These are phyloP conservation scores for Crenuchus spilurus DNA, from an alignment of 2,797 vertebrate genomes.

Conservation along the genomic window DNA sequence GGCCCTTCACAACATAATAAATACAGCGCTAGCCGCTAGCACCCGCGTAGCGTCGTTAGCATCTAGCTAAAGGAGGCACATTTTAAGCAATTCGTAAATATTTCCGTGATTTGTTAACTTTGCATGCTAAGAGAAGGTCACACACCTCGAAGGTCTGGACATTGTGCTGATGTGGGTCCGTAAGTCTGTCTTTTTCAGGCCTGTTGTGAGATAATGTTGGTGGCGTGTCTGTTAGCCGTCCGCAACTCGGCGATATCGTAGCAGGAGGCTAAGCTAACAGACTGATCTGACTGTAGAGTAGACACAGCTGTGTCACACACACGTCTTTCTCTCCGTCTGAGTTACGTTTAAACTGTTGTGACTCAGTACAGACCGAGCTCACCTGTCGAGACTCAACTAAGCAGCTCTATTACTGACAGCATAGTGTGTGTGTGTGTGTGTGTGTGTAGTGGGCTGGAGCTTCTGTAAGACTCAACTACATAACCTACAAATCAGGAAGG, in stretches of 20 bases:
- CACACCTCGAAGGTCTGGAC: conserved; percentile 56
- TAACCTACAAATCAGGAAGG: too few relatives aligned
- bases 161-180: conserved; percentile 23
- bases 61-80: not conserved
- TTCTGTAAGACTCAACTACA: too few relatives aligned
- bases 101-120: not conserved
- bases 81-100: not conserved
- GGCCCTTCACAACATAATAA: not conserved
- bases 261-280: conserved; percentile 13
- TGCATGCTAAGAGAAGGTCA: not conserved
- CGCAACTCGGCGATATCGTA: not conserved
- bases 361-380: too few relatives aligned
- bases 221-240: not conserved
- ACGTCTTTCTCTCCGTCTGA: not conserved
- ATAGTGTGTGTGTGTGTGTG: too few relatives aligned
- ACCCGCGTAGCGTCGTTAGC: not conserved
- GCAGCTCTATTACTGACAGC: too few relatives aligned
- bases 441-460: too few relatives aligned
- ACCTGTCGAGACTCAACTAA: too few relatives aligned
- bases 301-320: not conserved
- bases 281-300: not conserved
- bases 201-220: not conserved
- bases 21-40: not conserved
- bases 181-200: not conserved
- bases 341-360: not conserved